Percentiles rank a stretch among this genome's conserved stretches.
Conservation (phyloP, 2,888 invertebrate species). For the Volucella inflata region DNA sequence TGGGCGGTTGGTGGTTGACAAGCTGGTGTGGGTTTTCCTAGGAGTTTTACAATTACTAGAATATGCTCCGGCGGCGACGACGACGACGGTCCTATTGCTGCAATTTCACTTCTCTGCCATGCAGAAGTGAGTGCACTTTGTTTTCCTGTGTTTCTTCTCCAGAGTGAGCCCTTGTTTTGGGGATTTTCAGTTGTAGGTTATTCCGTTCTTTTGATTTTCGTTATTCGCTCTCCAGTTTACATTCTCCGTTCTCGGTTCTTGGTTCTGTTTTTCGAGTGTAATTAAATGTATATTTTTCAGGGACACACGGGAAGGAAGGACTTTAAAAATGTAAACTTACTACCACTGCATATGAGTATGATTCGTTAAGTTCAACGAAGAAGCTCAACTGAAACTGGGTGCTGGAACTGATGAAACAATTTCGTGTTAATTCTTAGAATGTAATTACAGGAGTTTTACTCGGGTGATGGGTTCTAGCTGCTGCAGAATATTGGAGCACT, state of each 20-base stretch:
- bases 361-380: conserved; percentile 56
- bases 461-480: no score
- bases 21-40: conserved; percentile 32
- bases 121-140: conserved; percentile 73
- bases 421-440: conserved; percentile 54
- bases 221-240: conserved; percentile 31
- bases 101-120: conserved; percentile 45
- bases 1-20: conserved; percentile 22
- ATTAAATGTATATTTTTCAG: conserved; percentile 70
- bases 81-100: conserved; percentile 34
- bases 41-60: no score
- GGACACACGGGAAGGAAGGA: conserved; percentile 44
- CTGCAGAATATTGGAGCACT: no score
- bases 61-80: conserved; percentile 9
- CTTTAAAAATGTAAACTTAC: conserved; percentile 63
- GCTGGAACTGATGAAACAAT: conserved; percentile 41
- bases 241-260: conserved; percentile 64
- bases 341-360: conserved; percentile 47
- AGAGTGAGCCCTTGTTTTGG: background rate
- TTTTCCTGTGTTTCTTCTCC: conserved; percentile 26
- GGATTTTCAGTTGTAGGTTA: conserved; percentile 1
- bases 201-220: conserved; percentile 16
- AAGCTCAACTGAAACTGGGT: conserved; percentile 13
- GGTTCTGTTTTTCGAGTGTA: conserved; percentile 64
- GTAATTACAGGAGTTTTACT: conserved; percentile 31